phyloP scores from a whole-genome alignment of 2,888 invertebrate species.

The Heliconius ethilla region DNA sequence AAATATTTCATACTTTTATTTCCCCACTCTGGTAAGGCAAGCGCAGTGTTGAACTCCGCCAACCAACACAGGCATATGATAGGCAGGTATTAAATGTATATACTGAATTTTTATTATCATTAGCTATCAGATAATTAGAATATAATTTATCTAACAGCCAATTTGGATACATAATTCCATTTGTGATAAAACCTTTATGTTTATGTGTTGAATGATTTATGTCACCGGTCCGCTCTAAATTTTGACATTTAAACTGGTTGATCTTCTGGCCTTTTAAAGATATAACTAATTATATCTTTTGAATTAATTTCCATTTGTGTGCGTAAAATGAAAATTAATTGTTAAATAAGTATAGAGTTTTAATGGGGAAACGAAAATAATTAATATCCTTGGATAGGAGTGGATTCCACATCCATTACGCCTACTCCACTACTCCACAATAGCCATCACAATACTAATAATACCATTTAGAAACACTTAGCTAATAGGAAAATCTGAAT shows the following conservation, averaged over 20 bases:
- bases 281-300: background rate
- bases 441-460: background rate
- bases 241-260: constrained; percentile 18
- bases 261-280: constrained; percentile 20
- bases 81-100: background rate
- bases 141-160: background rate
- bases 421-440: background rate
- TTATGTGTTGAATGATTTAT: constrained; percentile 2
- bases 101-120: background rate
- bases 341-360: background rate
- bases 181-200: constrained; percentile 6
- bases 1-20: too few relatives aligned
- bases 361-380: background rate
- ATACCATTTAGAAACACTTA: background rate
- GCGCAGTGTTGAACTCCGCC: too few relatives aligned
- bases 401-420: background rate
- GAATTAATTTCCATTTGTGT: background rate
- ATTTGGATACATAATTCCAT: background rate
- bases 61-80: too few relatives aligned
- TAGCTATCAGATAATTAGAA: background rate
- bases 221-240: constrained; percentile 17
- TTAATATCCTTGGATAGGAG: background rate
- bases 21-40: too few relatives aligned
- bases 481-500: background rate
- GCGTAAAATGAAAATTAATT: background rate